Evolutionary conservation across 1,140 invertebrate genomes (phyloP).

Genomic region (Pentalonia nigronervosa): DNA sequence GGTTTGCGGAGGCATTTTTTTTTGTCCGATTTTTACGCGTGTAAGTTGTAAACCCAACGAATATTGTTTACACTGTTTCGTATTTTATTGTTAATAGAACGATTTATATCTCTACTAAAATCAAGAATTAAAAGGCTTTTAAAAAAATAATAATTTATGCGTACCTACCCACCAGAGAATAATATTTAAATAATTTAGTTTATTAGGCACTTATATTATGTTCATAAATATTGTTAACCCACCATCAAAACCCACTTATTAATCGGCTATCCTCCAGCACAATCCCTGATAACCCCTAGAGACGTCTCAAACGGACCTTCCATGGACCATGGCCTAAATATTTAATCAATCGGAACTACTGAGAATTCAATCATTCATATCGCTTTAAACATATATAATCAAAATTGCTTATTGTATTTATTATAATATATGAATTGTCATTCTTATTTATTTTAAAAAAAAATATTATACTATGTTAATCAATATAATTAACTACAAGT

Average conservation of each 20-base stretch:
- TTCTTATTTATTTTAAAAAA: neutral
- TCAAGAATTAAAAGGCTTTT: neutral
- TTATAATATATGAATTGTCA: too few relatives aligned
- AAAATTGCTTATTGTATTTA: neutral
- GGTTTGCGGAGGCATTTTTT: too few relatives aligned
- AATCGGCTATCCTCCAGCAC: neutral
- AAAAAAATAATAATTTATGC: neutral
- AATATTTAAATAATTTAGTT: neutral
- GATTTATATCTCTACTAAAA: neutral
- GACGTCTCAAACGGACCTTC: neutral
- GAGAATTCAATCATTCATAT: neutral
- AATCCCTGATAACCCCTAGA: neutral
- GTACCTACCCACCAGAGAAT: neutral
- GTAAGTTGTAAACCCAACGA: neutral
- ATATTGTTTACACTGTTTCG: neutral
- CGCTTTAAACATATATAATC: neutral
- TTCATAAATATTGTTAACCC: neutral
- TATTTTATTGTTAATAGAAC: neutral
- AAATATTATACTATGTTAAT: neutral
- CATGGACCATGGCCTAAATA: neutral
- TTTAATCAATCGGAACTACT: neutral
- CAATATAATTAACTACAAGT: neutral
- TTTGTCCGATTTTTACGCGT: neutral
- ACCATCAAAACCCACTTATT: neutral
- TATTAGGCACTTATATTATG: neutral